A percentile compares a stretch with the other conserved stretches of the same genome.
Evolutionary conservation across 1,140 invertebrate genomes (phyloP).

Genomic region (Sinonovacula constricta): DNA sequence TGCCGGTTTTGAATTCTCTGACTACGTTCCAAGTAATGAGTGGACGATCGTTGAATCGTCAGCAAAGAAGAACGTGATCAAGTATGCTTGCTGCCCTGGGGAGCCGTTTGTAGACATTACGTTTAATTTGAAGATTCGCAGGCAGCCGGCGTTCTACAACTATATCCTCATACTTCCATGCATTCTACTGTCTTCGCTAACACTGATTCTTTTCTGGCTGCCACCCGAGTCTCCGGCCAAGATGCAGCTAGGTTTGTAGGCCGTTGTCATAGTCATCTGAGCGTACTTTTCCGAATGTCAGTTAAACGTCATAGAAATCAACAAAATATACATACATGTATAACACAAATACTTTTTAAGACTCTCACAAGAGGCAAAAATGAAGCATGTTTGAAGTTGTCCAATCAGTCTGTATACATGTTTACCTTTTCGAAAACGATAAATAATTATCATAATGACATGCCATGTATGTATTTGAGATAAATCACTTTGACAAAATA

Average conservation of each 20-base stretch:
- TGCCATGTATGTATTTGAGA: too few species aligned
- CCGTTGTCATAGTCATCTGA: not conserved
- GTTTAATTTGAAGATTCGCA: slow-evolving; percentile 69
- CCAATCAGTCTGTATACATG: too few species aligned
- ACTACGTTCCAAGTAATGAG: slow-evolving; percentile 75
- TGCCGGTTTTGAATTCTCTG: slow-evolving; percentile 68
- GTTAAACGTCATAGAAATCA: too few species aligned
- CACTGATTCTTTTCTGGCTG: slow-evolving; percentile 77
- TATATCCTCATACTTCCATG: slow-evolving; percentile 77
- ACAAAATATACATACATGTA: too few species aligned
- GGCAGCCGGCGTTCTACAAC: slow-evolving; percentile 75
- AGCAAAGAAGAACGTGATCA: slow-evolving; percentile 59
- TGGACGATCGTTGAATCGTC: slow-evolving; percentile 71
- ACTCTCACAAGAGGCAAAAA: too few species aligned
- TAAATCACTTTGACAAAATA: too few species aligned
- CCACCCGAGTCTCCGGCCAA: slow-evolving; percentile 79
- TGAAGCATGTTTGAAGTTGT: too few species aligned
- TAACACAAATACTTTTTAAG: too few species aligned
- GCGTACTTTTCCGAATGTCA: too few species aligned
- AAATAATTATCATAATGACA: too few species aligned
- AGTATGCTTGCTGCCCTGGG: slow-evolving; percentile 73
- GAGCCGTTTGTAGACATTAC: slow-evolving; percentile 74
- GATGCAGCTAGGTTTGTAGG: slow-evolving; percentile 75
- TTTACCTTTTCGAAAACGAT: too few species aligned
- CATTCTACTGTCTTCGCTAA: slow-evolving; percentile 76